Evolutionary conservation across 2,888 invertebrate genomes (phyloP).

Genomic region (Cantharis rufa): DNA sequence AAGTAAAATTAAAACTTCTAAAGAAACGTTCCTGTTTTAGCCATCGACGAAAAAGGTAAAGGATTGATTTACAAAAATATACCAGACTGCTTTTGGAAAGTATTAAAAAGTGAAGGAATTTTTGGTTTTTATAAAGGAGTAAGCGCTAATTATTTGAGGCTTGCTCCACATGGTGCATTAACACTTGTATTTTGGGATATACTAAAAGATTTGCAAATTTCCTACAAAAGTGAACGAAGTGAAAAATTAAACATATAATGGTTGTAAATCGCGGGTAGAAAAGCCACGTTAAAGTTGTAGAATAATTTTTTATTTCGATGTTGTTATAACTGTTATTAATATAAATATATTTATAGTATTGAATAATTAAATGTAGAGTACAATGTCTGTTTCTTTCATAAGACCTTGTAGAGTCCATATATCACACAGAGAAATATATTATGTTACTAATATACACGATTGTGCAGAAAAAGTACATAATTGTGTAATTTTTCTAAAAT

Average conservation of each 20-base stretch:
- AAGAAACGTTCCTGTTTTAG: slow-evolving; percentile 49
- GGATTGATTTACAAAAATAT: slow-evolving; percentile 73
- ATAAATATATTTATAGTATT: background rate
- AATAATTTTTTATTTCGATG: background rate
- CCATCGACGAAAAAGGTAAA: slow-evolving; percentile 63
- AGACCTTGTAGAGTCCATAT: too few species aligned
- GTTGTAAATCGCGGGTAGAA: background rate
- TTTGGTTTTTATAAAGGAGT: slow-evolving; percentile 89
- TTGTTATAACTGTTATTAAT: background rate
- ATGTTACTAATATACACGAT: too few species aligned
- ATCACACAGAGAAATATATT: too few species aligned
- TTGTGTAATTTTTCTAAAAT: too few species aligned
- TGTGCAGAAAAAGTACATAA: too few species aligned
- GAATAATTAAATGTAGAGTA: background rate
- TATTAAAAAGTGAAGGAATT: slow-evolving; percentile 74
- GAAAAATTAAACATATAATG: background rate
- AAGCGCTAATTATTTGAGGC: slow-evolving; percentile 82
- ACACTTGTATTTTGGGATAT: slow-evolving; percentile 85
- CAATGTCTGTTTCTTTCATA: background rate
- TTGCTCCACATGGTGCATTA: slow-evolving; percentile 88
- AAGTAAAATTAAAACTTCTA: background rate
- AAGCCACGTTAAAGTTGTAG: background rate
- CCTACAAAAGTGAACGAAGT: background rate
- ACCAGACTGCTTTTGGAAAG: slow-evolving; percentile 77
- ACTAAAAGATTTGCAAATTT: slow-evolving; percentile 19